Evolutionary conservation across 2,113 vertebrate genomes (phyloP).

Genomic region (Chamaetylas fuelleborni): DNA sequence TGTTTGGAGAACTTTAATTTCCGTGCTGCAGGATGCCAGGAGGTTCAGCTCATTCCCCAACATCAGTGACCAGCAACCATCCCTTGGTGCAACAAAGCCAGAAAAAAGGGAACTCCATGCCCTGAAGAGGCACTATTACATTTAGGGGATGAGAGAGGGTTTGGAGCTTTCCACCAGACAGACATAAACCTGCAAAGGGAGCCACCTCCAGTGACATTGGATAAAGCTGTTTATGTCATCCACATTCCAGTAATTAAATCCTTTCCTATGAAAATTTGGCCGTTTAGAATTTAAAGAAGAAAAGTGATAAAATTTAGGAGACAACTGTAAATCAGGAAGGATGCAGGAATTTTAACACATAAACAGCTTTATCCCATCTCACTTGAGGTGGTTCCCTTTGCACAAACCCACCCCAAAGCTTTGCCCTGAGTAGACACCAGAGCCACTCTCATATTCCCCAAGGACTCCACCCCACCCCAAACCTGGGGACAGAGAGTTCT

Average conservation of each 20-base stretch:
- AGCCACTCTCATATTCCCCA: fast-evolving
- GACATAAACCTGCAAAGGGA: not conserved
- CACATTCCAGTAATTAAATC: too few relatives aligned
- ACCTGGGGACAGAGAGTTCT: not conserved
- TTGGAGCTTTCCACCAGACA: not conserved
- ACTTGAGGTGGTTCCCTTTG: too few relatives aligned
- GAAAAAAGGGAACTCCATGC: fast-evolving
- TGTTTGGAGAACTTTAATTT: not conserved
- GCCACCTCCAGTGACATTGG: too few relatives aligned
- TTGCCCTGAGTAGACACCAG: fast-evolving
- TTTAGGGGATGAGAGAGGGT: not conserved
- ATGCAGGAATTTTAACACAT: too few relatives aligned
- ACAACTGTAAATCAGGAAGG: too few relatives aligned
- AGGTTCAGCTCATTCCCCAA: not conserved
- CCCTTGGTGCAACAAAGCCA: not conserved
- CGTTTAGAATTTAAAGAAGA: too few relatives aligned
- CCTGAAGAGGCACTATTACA: fast-evolving
- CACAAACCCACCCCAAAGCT: not conserved
- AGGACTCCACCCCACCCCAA: not conserved
- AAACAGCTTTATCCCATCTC: too few relatives aligned
- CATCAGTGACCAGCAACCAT: not conserved
- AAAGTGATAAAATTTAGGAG: too few relatives aligned
- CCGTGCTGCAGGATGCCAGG: not conserved
- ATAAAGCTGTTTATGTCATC: too few relatives aligned
- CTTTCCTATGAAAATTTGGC: too few relatives aligned